Conservation (phyloP, 2,888 invertebrate species). For the Atethmia centrago region DNA sequence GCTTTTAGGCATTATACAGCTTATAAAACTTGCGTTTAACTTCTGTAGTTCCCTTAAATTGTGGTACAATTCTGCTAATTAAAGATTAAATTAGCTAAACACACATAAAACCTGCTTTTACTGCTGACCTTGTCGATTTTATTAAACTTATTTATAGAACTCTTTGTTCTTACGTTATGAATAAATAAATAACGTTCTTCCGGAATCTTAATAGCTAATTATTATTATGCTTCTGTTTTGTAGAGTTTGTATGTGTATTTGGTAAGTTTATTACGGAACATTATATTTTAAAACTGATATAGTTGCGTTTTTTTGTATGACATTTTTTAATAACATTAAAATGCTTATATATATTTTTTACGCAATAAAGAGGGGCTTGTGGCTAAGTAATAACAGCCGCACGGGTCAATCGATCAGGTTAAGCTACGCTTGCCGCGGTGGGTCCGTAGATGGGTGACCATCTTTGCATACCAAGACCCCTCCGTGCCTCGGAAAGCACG, state of each 20-base stretch:
- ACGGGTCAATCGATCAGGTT: no score
- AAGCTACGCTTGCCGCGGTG: no score
- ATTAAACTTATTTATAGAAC: not conserved
- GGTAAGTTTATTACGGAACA: not conserved
- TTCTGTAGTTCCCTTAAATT: no score
- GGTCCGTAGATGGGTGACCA: no score
- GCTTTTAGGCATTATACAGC: no score
- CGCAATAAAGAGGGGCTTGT: no score
- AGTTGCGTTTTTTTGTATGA: not conserved
- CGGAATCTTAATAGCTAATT: constrained; percentile 30
- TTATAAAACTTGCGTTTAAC: no score
- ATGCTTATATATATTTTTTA: no score
- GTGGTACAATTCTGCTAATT: not conserved
- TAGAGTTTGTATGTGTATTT: constrained; percentile 7
- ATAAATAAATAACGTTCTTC: constrained; percentile 21
- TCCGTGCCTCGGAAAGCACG: no score
- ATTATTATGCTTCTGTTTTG: not conserved
- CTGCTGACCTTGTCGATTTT: constrained; percentile 7
- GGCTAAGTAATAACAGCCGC: no score
- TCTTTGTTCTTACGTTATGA: constrained; percentile 3
- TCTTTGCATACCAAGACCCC: no score
- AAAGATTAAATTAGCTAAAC: not conserved
- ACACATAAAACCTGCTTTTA: not conserved
- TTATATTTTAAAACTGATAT: not conserved
- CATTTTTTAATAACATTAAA: no score